These are phyloP conservation scores for Carettochelys insculpta DNA, from an alignment of 2,113 vertebrate species.

Conservation along the genomic window DNA sequence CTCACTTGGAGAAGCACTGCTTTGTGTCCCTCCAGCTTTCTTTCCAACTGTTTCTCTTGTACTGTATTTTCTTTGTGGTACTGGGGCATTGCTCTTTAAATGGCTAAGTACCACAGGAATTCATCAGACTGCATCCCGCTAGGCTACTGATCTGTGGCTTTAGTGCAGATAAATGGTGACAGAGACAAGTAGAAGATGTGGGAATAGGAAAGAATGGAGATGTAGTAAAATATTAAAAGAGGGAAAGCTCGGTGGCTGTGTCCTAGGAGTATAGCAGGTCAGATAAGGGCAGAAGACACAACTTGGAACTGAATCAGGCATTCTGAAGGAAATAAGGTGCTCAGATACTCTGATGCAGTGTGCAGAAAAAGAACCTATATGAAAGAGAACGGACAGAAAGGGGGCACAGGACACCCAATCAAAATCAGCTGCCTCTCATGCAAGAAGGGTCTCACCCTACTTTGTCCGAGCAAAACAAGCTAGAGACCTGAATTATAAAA, in stretches of 20 bases:
- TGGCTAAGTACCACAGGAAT: not conserved
- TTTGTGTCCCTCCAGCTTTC: not conserved
- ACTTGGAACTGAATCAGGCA: not conserved
- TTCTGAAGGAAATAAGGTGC: not conserved
- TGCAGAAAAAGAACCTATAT: not conserved
- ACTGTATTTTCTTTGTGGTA: not conserved
- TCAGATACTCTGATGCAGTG: not conserved
- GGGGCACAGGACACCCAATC: not conserved
- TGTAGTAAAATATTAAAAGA: not conserved
- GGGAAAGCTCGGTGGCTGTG: not conserved
- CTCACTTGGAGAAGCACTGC: not conserved
- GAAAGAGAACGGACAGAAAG: not conserved
- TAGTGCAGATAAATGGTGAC: not conserved
- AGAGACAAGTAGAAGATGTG: not conserved
- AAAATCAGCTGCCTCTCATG: fast-evolving
- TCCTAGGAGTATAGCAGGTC: not conserved
- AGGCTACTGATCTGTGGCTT: not conserved
- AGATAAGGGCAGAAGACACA: not conserved
- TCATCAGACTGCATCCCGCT: not conserved
- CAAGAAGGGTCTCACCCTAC: not conserved
- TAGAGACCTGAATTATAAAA: fast-evolving
- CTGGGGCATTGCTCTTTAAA: not conserved
- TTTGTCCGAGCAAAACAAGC: not conserved
- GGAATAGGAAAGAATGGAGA: not conserved
- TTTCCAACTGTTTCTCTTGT: not conserved